These are phyloP conservation scores for Scaptomyza reducta DNA, from an alignment of 2,888 invertebrate genomes.

Conservation along the genomic window DNA sequence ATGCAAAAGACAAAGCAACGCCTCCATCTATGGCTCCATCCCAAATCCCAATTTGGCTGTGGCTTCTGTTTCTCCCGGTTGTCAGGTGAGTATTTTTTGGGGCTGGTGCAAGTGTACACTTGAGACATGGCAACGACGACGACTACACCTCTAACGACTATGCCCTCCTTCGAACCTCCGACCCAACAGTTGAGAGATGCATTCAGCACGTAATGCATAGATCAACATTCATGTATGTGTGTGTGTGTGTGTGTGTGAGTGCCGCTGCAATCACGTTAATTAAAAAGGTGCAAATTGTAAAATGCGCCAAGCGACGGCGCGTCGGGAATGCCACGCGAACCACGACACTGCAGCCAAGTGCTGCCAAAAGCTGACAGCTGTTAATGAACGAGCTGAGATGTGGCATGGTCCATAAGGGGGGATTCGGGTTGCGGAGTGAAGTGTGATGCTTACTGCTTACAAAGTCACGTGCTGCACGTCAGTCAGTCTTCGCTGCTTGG, in stretches of 20 bases:
- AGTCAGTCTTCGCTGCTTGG: conserved; percentile 53
- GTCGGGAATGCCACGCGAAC: conserved; percentile 63
- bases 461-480: conserved; percentile 73
- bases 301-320: conserved; percentile 64
- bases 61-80: conserved; percentile 43
- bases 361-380: conserved; percentile 81
- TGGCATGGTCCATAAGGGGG: conserved; percentile 21
- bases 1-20: conserved; percentile 67
- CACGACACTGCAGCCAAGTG: conserved; percentile 63
- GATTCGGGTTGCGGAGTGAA: neutral
- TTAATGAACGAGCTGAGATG: conserved; percentile 78
- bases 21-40: conserved; percentile 33
- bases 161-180: conserved; percentile 13
- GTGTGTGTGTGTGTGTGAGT: conserved; percentile 37
- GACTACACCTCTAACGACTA: conserved; percentile 28
- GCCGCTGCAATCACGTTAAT: conserved; percentile 81
- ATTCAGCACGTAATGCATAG: conserved; percentile 81
- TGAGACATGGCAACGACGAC: conserved; percentile 60
- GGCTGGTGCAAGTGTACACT: conserved; percentile 71
- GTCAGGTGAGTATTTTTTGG: conserved; percentile 46
- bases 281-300: conserved; percentile 83
- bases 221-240: conserved; percentile 60
- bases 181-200: conserved; percentile 55
- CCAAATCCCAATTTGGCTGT: conserved; percentile 37
- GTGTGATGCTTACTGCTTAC: conserved; percentile 26